These are phyloP conservation scores for Macrophya annulata DNA, from an alignment of 2,888 invertebrate genomes.

Conservation along the genomic window DNA sequence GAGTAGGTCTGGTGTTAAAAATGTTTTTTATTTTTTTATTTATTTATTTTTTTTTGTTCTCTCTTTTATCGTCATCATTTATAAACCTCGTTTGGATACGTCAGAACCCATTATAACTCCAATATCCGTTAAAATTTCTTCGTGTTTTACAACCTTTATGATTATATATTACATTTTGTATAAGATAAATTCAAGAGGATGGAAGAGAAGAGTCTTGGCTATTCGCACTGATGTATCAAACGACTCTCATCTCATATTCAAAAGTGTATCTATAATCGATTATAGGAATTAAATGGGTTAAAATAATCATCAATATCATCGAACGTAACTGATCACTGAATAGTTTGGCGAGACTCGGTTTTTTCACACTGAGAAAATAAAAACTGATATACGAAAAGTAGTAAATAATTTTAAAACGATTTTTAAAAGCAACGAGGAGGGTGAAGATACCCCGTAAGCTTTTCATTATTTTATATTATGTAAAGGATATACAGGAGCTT, in stretches of 20 bases:
- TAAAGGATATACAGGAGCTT: background rate
- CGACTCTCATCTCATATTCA: background rate
- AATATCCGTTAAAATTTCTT: background rate
- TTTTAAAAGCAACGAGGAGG: background rate
- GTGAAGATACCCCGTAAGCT: background rate
- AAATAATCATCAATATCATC: background rate
- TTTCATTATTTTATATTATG: background rate
- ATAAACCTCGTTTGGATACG: background rate
- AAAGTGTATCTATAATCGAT: background rate
- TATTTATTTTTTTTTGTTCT: too few species aligned
- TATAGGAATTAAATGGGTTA: background rate
- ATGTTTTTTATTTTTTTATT: background rate
- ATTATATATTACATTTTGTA: too few species aligned
- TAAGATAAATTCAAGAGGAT: slow-evolving; percentile 22
- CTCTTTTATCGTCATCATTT: background rate
- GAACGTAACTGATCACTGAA: background rate
- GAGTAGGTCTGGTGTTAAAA: too few species aligned
- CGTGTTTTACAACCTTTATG: background rate
- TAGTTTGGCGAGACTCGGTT: background rate
- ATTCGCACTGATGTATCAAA: background rate
- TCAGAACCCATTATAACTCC: background rate
- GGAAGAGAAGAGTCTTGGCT: background rate
- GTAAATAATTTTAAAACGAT: background rate
- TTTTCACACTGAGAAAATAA: background rate
- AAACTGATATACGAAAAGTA: background rate